Base-by-base conservation (phyloP, 53 echinoderm and acorn worm genomes). In the Arbacia lixula region DNA sequence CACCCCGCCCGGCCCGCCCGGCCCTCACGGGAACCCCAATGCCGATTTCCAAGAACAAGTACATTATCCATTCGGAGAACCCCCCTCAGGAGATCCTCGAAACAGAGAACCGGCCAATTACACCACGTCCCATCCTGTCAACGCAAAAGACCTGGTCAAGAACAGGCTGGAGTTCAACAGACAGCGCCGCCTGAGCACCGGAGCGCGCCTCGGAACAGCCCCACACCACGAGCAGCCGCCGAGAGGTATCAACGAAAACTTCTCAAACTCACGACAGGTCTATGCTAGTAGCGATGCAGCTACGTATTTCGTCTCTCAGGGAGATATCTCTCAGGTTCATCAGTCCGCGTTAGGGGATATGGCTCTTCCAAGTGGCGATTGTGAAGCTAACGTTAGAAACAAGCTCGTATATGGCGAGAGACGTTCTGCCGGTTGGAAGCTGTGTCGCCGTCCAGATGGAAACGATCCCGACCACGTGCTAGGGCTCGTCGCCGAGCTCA, bases 171-270 rank as follows among this genome's bases (percentile, higher is more conserved):
- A 74, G 30, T 2, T 74, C 14, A 74, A 74, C 36, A n/a, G 46
- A 33, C 74, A 69, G 53, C 74, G 74, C 32, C 53, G 74, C 19
- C 42, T 12, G 21, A 51, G 53, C 53, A 74, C 74, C 6, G 74
- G 74, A 16, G 74, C 74, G 14, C 74, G 74, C 31, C 33, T 53
- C 35, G 54, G 53, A 53, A 31, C 53, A n/a, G 74, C 32, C 3
- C 54, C 31, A 5, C 53, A 74, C 16, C 12, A 27, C 3, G 3
- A 25, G 5, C 35, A 43, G 5, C 74, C 33, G 34, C 74, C 33
- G n/a, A 74, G n/a, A n/a, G n/a, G 51, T 11, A 2, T 32, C 21
- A 73, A 74, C 31, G 32, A 74, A 53, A 74, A 74, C 74, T 74
- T 52, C 43, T 29, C 17, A 24, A 17, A 6, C 1, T 25, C 69